Percentiles rank a stretch among this genome's conserved stretches.
Evolutionary conservation across 2,797 vertebrate species (phyloP).

Genomic region (Enteromius mattozi): DNA sequence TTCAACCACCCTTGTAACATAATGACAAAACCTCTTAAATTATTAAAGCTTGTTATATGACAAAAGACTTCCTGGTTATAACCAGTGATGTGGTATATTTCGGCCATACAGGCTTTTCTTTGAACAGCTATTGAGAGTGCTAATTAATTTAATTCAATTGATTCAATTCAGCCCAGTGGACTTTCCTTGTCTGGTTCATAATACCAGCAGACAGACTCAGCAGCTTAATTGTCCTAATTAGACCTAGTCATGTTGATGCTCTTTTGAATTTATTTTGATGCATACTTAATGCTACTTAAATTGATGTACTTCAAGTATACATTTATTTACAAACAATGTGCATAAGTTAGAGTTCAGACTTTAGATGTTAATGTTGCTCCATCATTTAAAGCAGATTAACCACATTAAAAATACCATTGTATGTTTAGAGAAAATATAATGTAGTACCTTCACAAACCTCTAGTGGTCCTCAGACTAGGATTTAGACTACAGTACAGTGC

Average conservation of each 20-base stretch:
- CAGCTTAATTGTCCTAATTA: neutral
- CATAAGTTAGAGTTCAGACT: neutral
- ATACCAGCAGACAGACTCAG: neutral
- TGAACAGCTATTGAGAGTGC: neutral
- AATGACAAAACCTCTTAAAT: conserved; percentile 33
- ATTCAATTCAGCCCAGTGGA: neutral
- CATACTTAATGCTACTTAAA: neutral
- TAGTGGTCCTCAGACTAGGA: neutral
- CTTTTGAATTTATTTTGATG: neutral
- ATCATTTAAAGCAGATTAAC: neutral
- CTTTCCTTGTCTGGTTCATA: neutral
- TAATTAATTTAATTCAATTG: neutral
- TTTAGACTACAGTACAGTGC: neutral
- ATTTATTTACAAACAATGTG: neutral
- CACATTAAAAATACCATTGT: neutral
- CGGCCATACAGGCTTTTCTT: neutral
- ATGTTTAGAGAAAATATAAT: neutral
- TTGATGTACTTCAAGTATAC: neutral
- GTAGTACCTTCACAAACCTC: neutral
- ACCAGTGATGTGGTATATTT: neutral
- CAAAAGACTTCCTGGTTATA: conserved; percentile 6
- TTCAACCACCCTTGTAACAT: conserved; percentile 17
- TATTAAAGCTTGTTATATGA: conserved; percentile 23
- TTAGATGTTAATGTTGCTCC: neutral
- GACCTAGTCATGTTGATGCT: neutral